Base-by-base conservation (phyloP, 2,113 vertebrate genomes). In the Petaurus breviceps region DNA sequence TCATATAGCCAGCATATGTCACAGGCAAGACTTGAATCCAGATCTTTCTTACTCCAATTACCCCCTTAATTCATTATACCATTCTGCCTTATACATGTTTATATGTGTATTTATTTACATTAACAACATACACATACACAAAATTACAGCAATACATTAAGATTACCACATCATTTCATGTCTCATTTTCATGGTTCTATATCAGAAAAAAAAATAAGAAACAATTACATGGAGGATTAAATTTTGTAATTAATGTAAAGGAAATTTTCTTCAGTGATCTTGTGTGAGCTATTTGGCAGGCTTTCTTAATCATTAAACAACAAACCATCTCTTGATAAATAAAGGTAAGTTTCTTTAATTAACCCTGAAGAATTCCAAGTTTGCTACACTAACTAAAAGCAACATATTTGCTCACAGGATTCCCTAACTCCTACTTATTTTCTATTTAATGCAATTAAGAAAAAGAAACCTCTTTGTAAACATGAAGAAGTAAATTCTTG, bases 391-490 rank as follows among this genome's bases (percentile, higher is more conserved):
- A 0, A 90, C 52, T 94, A 97, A 95, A 96, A 97, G 96, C 55
- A 95, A 94, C 12, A 14, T 10, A 43, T 55, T 95, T 51, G 89
- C 53, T 97, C 91, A 0, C 50, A 95, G 96, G 90, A 94, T 98
- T 95, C 95, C 95, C 95, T 55, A 96, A 2, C n/a, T 43, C 68
- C 2, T 84, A 91, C 47, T 96, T 94, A 96, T 91, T 94, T 92
- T 95, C 97, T 90, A 95, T 98, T 97, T 97, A 98, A 97, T 95
- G 96, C 97, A 97, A 97, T 96, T 8, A 97, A 51, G 90, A 77
- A 51, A 97, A 97, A 90, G 90, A 96, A 98, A 93, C 93, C 51
- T 61, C 94, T 91, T 94, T 96, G 96, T 95, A 95, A 98, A 98
- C 97, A 97, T 91, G 54, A 77, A 97, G 91, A 98, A 97, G 96